Conservation (phyloP, 2,888 invertebrate genomes). For the Glaucopsyche alexis region DNA sequence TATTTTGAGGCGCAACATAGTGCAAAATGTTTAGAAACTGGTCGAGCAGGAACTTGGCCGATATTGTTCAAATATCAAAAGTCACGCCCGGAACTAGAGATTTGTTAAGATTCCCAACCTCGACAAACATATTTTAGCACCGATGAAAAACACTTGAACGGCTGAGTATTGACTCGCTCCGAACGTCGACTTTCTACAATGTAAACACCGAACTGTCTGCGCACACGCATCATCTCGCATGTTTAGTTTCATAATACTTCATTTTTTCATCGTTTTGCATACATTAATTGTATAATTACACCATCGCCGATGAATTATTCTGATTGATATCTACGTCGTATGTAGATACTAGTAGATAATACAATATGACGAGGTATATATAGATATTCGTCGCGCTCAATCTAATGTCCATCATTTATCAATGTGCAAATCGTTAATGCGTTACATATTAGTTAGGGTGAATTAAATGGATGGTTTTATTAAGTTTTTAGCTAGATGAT, state of each 20-base stretch:
- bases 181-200: neutral
- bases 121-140: too few species aligned
- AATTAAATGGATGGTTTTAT: neutral
- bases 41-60: too few species aligned
- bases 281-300: constrained; percentile 1
- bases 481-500: neutral
- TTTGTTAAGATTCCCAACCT: too few species aligned
- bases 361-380: neutral
- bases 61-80: too few species aligned
- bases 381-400: neutral
- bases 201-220: neutral
- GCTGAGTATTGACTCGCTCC: neutral
- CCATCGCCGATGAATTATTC: neutral
- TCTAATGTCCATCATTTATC: neutral
- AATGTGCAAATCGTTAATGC: neutral
- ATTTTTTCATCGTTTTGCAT: neutral
- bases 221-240: neutral
- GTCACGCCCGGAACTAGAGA: too few species aligned
- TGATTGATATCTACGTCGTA: neutral
- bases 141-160: neutral
- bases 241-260: neutral
- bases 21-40: too few species aligned
- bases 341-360: neutral
- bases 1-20: too few species aligned
- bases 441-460: neutral